Evolutionary conservation across 2,888 invertebrate genomes (phyloP).

Genomic region (Microctonus brassicae): DNA sequence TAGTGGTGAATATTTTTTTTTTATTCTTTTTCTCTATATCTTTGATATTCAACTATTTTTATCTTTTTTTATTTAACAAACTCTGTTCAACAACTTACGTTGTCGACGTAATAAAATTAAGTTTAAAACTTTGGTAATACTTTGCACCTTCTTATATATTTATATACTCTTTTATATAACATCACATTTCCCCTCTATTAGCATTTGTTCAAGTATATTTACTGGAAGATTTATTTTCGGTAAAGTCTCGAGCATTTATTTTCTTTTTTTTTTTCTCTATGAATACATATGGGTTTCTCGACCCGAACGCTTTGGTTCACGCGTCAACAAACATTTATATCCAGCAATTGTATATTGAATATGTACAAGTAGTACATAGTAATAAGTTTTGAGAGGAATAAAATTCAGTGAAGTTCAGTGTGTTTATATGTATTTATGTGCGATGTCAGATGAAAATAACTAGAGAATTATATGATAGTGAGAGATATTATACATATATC

Average conservation of each 20-base stretch:
- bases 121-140: constrained; percentile 11
- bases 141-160: constrained; percentile 1
- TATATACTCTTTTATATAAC: neutral
- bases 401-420: constrained; percentile 1
- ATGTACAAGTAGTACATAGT: no score
- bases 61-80: neutral
- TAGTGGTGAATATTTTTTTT: neutral
- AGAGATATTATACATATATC: no score
- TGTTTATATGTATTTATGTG: neutral
- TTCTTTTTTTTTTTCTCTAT: constrained; percentile 31
- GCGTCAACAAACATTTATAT: constrained; percentile 9
- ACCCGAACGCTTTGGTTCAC: constrained; percentile 47
- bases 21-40: constrained; percentile 10
- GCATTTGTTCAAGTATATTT: constrained; percentile 14
- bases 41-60: neutral
- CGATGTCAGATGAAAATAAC: constrained; percentile 16
- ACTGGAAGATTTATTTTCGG: constrained; percentile 51
- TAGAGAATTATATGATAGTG: constrained; percentile 29
- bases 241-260: constrained; percentile 24
- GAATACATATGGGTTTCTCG: constrained; percentile 59
- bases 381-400: neutral
- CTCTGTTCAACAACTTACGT: neutral
- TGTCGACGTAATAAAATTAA: neutral
- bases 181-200: constrained; percentile 18
- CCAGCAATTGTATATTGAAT: no score